Percentiles rank a stretch among this genome's conserved stretches.
Conservation (phyloP, 1,140 invertebrate genomes). For the Brachionus calyciflorus region DNA sequence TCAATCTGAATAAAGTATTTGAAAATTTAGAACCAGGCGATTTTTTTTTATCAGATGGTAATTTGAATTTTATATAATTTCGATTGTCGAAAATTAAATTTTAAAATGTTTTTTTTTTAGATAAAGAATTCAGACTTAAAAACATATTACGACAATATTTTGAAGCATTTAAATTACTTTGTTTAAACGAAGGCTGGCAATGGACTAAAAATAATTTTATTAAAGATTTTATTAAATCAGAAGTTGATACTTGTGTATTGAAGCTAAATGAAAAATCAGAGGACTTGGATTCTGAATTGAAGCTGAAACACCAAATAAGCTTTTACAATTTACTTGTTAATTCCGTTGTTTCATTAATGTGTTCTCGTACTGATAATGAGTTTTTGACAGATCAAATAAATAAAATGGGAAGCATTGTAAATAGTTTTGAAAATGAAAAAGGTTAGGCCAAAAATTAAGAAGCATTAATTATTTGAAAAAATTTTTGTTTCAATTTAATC, state of each 20-base stretch:
- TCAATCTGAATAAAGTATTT: not conserved
- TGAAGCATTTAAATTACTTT: slow-evolving; percentile 13
- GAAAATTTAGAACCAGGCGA: not conserved
- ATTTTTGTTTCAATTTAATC: no score
- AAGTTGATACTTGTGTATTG: not conserved
- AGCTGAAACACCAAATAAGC: not conserved
- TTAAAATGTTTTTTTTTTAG: not conserved
- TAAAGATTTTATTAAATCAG: not conserved
- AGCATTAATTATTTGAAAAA: no score
- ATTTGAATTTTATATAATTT: not conserved
- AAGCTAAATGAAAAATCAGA: not conserved
- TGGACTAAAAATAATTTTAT: slow-evolving; percentile 27
- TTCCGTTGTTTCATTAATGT: no score
- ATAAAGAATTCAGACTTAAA: not conserved
- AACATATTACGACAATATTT: not conserved
- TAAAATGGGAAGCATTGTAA: no score
- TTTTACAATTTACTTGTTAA: no score
- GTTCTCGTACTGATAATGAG: no score
- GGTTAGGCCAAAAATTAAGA: no score
- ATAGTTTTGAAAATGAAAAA: no score
- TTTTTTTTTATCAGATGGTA: slow-evolving; percentile 4
- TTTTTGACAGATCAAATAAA: no score
- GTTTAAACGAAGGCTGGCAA: slow-evolving; percentile 8
- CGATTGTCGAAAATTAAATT: not conserved
- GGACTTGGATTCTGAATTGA: not conserved